Base-by-base conservation (phyloP, 2,888 invertebrate species). In the Pogonocherus hispidulus region DNA sequence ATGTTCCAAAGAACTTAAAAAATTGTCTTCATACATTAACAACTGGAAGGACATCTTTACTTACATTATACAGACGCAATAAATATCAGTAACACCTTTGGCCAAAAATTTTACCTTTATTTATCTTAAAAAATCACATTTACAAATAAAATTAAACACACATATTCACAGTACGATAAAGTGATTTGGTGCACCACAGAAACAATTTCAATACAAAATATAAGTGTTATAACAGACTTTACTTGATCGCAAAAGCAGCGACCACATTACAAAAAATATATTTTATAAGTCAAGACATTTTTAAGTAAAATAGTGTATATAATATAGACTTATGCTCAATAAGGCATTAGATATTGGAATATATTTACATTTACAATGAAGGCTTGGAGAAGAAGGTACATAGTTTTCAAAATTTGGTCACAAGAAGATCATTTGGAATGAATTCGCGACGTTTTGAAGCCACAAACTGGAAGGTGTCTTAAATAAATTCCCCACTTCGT, bases 61-160 rank as follows among this genome's bases (percentile, higher is more conserved):
- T 27, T 27, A 27, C 27, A 27, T 3, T 5, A 27, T 8, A 8
- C 3, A 8, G 27, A 8, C 4, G 27, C 27, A 8, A 8, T 27
- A 27, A 3, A 27, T 5, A 27, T 27, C 27, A 27, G 27, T 27
- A 5, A 27, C 8, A n/a, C 2, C 14, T 5, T 14, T 41, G 41
- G 41, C 41, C 41, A 41, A 41, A 47, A 47, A 19, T 11, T 1
- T 47, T 44, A 18, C 3, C n/a, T 20, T 47, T 47, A 19, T 54
- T 54, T 54, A 35, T 22, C n/a, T n/a, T 41, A 59, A 59, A 59
- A 59, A 59, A 59, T 59, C 59, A 59, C 59, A 59, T 46, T 46
- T 59, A 59, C 47, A 59, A 47, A 47, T 59, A 59, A 59, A 47
- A 19, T 47, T 23, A 47, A 32, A 18, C 19, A 47, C 32, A 47